These are phyloP conservation scores for Diphyllodes magnificus DNA, from an alignment of 2,113 vertebrate species.

Conservation along the genomic window DNA sequence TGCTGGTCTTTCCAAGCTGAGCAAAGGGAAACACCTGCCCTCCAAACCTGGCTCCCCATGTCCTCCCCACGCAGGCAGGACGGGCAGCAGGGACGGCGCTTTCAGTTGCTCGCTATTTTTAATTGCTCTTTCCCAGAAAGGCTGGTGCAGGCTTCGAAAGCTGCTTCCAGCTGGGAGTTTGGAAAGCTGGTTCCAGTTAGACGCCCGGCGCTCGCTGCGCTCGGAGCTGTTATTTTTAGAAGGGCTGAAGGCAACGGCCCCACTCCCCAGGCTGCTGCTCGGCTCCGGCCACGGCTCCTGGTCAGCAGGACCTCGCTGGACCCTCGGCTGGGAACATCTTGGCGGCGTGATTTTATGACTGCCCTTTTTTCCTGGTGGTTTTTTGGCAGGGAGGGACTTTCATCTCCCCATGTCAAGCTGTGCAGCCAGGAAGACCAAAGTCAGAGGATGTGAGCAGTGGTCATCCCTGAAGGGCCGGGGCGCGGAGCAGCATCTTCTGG, in stretches of 20 bases:
- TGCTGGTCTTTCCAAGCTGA: not conserved
- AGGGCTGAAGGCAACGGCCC: not conserved
- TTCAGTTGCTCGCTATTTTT: conserved; percentile 13
- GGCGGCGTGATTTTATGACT: rapidly evolving
- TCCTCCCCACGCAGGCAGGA: not conserved
- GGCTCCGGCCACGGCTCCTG: rapidly evolving
- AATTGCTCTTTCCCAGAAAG: conserved; percentile 48
- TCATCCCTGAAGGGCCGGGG: conserved; percentile 43
- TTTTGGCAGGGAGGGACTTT: not conserved
- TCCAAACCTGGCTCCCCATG: rapidly evolving
- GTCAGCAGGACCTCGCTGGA: not conserved
- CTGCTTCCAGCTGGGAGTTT: conserved; percentile 27
- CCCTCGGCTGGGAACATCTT: not conserved
- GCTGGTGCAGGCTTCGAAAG: not conserved
- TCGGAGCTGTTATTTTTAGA: conserved; percentile 30
- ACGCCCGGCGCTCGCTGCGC: not conserved
- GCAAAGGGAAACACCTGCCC: not conserved
- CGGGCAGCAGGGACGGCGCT: rapidly evolving
- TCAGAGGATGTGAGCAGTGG: conserved; percentile 26
- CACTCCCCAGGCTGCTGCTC: not conserved
- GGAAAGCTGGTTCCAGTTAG: conserved; percentile 60
- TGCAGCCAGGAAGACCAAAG: conserved; percentile 36
- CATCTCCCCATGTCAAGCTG: not conserved
- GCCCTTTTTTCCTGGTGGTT: not conserved
- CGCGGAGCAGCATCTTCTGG: not conserved